phyloP scores from a whole-genome alignment of 2,113 vertebrate genomes.

The Chascanopsetta lugubris region DNA sequence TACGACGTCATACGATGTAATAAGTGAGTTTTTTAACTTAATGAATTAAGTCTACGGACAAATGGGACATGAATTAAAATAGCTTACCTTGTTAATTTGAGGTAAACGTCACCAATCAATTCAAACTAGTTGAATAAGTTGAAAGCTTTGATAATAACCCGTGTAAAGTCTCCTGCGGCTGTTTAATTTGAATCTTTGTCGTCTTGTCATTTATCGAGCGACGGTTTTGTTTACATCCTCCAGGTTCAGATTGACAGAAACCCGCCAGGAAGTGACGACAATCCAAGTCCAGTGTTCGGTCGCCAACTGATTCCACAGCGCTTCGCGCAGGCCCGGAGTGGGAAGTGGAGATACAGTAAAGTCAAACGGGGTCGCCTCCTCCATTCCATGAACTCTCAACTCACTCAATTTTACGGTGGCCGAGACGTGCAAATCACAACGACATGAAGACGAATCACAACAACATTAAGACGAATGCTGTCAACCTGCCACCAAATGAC shows the following conservation, averaged over 20 bases:
- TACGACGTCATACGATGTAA: too few species aligned
- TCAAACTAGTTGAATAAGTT: background rate
- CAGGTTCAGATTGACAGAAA: background rate
- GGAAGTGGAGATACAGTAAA: background rate
- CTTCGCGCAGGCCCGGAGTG: background rate
- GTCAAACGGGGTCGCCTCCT: too few species aligned
- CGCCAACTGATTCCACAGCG: background rate
- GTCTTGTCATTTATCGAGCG: too few species aligned
- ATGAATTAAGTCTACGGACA: too few species aligned
- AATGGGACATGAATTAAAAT: rapidly evolving
- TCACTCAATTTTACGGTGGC: too few species aligned
- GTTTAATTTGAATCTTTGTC: background rate
- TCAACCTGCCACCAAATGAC: too few species aligned
- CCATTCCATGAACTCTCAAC: too few species aligned
- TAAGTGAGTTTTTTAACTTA: too few species aligned
- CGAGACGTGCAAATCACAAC: too few species aligned
- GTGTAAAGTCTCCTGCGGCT: background rate
- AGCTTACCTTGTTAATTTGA: background rate
- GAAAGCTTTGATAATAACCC: too few species aligned
- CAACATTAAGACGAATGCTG: too few species aligned
- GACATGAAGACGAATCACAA: too few species aligned
- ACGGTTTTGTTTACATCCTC: constrained; percentile 33
- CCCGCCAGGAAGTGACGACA: constrained; percentile 63
- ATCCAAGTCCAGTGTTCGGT: rapidly evolving
- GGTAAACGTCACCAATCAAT: background rate